These are phyloP conservation scores for Cacatua alba DNA, from an alignment of 2,113 vertebrate species.

Conservation along the genomic window DNA sequence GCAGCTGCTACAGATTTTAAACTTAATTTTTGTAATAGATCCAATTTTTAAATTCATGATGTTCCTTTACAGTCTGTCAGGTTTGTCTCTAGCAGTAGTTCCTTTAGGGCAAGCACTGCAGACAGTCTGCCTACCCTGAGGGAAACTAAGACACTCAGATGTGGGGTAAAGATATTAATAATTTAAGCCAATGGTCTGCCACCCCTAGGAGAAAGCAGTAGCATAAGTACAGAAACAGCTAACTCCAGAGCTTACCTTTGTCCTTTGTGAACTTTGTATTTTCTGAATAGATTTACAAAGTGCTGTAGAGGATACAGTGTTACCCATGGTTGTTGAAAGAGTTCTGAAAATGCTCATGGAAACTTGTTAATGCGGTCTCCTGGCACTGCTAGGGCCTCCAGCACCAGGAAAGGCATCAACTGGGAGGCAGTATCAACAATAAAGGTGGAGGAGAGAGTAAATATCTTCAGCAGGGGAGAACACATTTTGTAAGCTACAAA, in stretches of 20 bases:
- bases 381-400: neutral
- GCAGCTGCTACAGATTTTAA: constrained; percentile 13
- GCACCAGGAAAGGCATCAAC: neutral
- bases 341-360: neutral
- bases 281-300: neutral
- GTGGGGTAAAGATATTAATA: constrained; percentile 51
- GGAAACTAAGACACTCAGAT: constrained; percentile 48
- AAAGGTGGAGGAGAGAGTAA: neutral
- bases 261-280: neutral
- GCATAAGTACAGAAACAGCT: neutral
- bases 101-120: constrained; percentile 55
- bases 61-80: constrained; percentile 10
- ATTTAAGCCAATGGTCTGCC: constrained; percentile 38
- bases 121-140: constrained; percentile 44
- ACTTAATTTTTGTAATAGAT: constrained; percentile 36
- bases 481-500: neutral
- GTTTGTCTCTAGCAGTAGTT: constrained; percentile 33
- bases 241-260: neutral
- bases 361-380: neutral
- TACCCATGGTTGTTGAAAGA: neutral
- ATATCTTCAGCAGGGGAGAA: neutral
- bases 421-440: neutral
- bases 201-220: neutral
- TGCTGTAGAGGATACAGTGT: neutral
- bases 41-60: neutral